phyloP scores from a whole-genome alignment of 2,888 invertebrate species.

The Liodrosophila aerea region DNA sequence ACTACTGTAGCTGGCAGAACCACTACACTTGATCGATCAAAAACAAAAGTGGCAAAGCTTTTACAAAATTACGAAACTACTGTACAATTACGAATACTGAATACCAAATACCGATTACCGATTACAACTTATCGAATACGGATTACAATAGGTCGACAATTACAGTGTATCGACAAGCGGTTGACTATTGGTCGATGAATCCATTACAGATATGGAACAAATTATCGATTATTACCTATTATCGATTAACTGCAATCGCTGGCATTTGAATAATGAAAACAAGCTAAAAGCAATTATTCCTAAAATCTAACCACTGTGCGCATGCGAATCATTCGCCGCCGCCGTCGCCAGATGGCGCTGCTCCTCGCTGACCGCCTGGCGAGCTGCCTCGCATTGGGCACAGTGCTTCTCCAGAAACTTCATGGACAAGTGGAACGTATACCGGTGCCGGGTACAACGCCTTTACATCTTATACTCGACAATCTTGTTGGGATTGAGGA shows the following conservation, averaged over 20 bases:
- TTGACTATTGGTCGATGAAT: too few relatives aligned
- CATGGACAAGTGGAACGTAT: slow-evolving; percentile 81
- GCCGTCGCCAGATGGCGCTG: slow-evolving; percentile 55
- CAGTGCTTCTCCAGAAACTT: slow-evolving; percentile 80
- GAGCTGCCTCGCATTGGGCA: slow-evolving; percentile 77
- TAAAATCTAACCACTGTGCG: slow-evolving; percentile 69
- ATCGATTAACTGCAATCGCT: slow-evolving; percentile 6
- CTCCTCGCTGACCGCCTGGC: slow-evolving; percentile 57
- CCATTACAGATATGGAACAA: too few relatives aligned
- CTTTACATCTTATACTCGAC: slow-evolving; percentile 83
- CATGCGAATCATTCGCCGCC: slow-evolving; percentile 34
- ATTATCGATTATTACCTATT: slow-evolving; percentile 18
- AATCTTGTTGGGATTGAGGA: slow-evolving; percentile 82
- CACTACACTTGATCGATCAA: slow-evolving; percentile 24
- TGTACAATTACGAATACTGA: slow-evolving; percentile 55
- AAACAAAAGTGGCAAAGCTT: slow-evolving; percentile 60
- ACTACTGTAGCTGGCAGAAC: slow-evolving; percentile 47
- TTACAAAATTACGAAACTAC: slow-evolving; percentile 76
- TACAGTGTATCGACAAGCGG: too few relatives aligned
- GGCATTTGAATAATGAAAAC: slow-evolving; percentile 27
- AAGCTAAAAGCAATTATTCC: slow-evolving; percentile 22
- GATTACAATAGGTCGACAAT: slow-evolving; percentile 3
- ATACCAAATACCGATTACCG: slow-evolving; percentile 40
- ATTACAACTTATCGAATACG: slow-evolving; percentile 6
- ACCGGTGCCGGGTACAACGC: slow-evolving; percentile 82